These are phyloP conservation scores for Pipra filicauda DNA, from an alignment of 2,113 vertebrate genomes.

Conservation along the genomic window DNA sequence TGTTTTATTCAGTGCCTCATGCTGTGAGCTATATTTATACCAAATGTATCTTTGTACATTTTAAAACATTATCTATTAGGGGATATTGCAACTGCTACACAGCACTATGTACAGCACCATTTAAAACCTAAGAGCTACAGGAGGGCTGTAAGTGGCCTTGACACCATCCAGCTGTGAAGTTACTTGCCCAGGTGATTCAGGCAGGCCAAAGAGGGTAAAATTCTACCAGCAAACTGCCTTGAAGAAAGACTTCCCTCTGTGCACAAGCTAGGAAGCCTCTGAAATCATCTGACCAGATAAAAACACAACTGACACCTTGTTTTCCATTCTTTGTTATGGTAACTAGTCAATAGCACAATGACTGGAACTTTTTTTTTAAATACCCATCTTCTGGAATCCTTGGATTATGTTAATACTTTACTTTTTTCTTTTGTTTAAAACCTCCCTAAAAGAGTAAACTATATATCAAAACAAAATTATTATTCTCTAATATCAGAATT, in stretches of 20 bases:
- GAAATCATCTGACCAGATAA: neutral
- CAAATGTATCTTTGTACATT: constrained; percentile 48
- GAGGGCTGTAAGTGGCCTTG: neutral
- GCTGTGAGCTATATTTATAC: constrained; percentile 65
- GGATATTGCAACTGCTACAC: neutral
- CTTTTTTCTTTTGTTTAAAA: neutral
- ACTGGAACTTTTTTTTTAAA: neutral
- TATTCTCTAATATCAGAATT: neutral
- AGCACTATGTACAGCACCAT: neutral
- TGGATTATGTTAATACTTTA: neutral
- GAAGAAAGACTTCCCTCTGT: neutral
- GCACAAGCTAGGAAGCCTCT: neutral
- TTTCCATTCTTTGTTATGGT: neutral
- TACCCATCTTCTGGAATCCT: neutral
- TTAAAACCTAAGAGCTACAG: neutral
- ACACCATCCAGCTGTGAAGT: neutral
- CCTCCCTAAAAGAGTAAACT: neutral
- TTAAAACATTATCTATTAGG: constrained; percentile 50
- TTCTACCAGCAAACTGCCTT: neutral
- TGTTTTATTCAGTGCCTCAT: constrained; percentile 70
- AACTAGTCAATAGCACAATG: neutral
- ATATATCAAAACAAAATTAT: neutral
- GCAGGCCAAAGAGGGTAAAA: neutral
- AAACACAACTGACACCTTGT: neutral
- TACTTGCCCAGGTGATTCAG: neutral